phyloP scores from a whole-genome alignment of 2,113 vertebrate species.

The Otolemur garnettii region DNA sequence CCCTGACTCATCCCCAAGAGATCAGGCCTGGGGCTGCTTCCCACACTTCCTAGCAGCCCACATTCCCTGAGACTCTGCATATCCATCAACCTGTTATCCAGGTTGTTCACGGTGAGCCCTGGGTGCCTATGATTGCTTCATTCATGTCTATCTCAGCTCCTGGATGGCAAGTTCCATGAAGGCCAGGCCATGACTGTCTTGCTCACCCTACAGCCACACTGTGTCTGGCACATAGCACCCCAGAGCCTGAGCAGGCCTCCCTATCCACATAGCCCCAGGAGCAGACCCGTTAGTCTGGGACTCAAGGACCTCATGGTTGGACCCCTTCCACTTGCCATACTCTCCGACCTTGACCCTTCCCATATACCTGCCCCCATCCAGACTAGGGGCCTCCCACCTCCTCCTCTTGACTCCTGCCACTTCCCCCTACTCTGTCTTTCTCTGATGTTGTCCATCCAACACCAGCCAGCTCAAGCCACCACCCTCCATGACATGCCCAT shows the following conservation, averaged over 20 bases:
- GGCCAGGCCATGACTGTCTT: slow-evolving; percentile 28
- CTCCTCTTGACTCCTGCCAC: too few relatives aligned
- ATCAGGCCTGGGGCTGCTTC: slow-evolving; percentile 27
- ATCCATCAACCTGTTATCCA: background rate
- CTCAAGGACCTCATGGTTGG: background rate
- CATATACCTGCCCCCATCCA: fast-evolving
- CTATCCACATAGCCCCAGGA: background rate
- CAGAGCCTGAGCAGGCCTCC: background rate
- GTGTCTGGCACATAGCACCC: background rate
- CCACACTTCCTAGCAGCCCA: background rate
- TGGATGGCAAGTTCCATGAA: background rate
- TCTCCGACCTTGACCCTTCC: background rate
- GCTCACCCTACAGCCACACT: slow-evolving; percentile 3
- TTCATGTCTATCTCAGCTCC: slow-evolving; percentile 50
- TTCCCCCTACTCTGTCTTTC: background rate
- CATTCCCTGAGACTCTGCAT: background rate
- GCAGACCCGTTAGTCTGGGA: background rate
- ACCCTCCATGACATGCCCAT: background rate
- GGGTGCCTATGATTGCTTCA: slow-evolving; percentile 54
- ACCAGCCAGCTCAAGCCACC: background rate
- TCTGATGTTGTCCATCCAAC: background rate
- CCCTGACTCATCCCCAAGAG: background rate
- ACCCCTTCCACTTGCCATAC: background rate
- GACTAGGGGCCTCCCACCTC: background rate
- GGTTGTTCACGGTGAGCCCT: background rate